Evolutionary conservation across 2,888 invertebrate species (phyloP).

Genomic region (Eupelmus urozonus): DNA sequence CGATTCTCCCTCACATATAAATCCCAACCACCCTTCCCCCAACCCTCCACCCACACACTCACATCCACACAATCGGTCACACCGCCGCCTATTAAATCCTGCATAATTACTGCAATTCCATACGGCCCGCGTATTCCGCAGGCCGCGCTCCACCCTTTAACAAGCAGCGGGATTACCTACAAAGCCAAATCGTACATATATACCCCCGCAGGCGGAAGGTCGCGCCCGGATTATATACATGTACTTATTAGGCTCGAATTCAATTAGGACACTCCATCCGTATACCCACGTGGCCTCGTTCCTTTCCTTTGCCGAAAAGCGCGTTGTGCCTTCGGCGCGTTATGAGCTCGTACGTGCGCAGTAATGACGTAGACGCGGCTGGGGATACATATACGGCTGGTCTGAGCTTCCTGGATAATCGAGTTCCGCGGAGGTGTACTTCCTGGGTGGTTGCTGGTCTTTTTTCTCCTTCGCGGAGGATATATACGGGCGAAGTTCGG

Average conservation of each 20-base stretch:
- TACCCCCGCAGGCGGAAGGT: no score
- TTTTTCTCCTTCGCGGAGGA: no score
- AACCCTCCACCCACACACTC: not conserved
- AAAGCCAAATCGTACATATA: constrained; percentile 28
- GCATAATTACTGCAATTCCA: constrained; percentile 43
- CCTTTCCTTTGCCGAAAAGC: not conserved
- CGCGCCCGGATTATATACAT: no score
- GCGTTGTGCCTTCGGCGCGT: not conserved
- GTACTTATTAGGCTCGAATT: constrained; percentile 42
- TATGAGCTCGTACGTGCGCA: constrained; percentile 47
- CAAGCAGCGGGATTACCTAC: constrained; percentile 40
- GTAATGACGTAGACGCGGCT: constrained; percentile 28
- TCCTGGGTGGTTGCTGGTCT: no score
- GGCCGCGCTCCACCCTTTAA: constrained; percentile 6
- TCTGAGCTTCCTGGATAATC: not conserved
- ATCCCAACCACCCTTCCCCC: no score
- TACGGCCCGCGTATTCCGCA: constrained; percentile 25
- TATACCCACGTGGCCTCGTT: constrained; percentile 31
- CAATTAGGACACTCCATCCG: constrained; percentile 40
- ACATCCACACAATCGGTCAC: constrained; percentile 8
- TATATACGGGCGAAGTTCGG: no score
- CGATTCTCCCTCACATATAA: no score
- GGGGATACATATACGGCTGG: not conserved
- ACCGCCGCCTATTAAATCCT: constrained; percentile 43
- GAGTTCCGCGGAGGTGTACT: not conserved